Conservation (phyloP, 2,888 invertebrate genomes). For the Tenodera sinensis region DNA sequence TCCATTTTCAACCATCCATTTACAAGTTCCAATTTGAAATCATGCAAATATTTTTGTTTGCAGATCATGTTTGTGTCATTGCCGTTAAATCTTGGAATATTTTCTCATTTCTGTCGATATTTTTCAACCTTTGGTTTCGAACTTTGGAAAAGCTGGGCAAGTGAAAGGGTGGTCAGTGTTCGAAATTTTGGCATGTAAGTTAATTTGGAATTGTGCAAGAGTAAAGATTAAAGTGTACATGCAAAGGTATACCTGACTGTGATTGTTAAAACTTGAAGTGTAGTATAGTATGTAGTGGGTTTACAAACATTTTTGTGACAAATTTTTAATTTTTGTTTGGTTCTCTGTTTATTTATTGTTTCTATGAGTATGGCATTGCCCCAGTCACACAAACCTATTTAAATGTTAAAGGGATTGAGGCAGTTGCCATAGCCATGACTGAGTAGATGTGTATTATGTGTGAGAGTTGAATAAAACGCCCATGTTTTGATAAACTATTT, state of each 20-base stretch:
- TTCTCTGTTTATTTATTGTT: not conserved
- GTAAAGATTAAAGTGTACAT: not conserved
- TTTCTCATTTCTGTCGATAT: not conserved
- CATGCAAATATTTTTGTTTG: too few relatives aligned
- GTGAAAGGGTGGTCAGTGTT: not conserved
- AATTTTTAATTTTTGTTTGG: not conserved
- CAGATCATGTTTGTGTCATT: not conserved
- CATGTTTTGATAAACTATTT: not conserved
- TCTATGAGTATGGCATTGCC: not conserved
- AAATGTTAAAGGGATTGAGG: not conserved
- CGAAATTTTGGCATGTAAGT: not conserved
- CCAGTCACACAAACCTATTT: not conserved
- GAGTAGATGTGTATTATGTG: conserved; percentile 10
- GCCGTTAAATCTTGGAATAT: not conserved
- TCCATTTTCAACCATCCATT: not conserved
- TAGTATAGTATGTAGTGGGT: not conserved
- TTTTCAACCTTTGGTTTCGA: not conserved
- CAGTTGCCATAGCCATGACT: not conserved
- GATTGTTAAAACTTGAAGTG: not conserved
- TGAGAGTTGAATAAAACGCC: not conserved
- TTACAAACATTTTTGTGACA: not conserved
- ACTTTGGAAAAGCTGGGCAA: not conserved
- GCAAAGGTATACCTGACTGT: not conserved
- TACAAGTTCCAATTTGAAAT: not conserved
- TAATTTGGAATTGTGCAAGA: not conserved